Percentiles rank a stretch among this genome's conserved stretches.
These are phyloP conservation scores for Notodonta ziczac DNA, from an alignment of 2,888 invertebrate genomes.

Conservation along the genomic window DNA sequence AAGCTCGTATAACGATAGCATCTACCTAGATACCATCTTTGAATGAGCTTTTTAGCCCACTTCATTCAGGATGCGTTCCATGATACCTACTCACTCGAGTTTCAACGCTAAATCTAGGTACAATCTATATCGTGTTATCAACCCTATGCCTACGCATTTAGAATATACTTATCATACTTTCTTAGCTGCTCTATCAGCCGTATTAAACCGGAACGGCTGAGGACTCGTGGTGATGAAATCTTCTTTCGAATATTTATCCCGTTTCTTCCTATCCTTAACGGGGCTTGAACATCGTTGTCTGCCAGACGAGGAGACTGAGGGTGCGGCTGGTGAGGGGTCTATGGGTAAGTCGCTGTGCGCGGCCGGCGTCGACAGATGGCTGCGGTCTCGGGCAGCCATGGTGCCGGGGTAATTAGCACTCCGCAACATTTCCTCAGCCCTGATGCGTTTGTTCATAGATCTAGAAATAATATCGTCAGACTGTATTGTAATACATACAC, in stretches of 20 bases:
- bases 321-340: conserved; percentile 70
- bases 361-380: conserved; percentile 73
- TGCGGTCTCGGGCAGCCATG: conserved; percentile 87
- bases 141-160: too few relatives aligned
- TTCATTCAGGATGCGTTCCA: too few relatives aligned
- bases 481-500: too few relatives aligned
- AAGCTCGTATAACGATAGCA: too few relatives aligned
- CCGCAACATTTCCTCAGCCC: conserved; percentile 88
- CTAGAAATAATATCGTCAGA: conserved; percentile 53
- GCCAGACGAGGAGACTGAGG: conserved; percentile 64
- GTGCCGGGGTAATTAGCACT: conserved; percentile 87
- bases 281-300: conserved; percentile 64
- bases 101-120: too few relatives aligned
- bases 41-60: too few relatives aligned
- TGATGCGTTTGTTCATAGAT: conserved; percentile 86
- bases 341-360: conserved; percentile 78
- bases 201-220: conserved; percentile 80
- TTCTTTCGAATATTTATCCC: conserved; percentile 58
- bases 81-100: too few relatives aligned
- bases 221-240: conserved; percentile 83
- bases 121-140: too few relatives aligned
- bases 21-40: too few relatives aligned
- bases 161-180: conserved; percentile 48
- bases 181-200: conserved; percentile 76
- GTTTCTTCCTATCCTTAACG: conserved; percentile 60